Conservation (phyloP, 2,888 invertebrate species). For the Synanthedon myopaeformis region DNA sequence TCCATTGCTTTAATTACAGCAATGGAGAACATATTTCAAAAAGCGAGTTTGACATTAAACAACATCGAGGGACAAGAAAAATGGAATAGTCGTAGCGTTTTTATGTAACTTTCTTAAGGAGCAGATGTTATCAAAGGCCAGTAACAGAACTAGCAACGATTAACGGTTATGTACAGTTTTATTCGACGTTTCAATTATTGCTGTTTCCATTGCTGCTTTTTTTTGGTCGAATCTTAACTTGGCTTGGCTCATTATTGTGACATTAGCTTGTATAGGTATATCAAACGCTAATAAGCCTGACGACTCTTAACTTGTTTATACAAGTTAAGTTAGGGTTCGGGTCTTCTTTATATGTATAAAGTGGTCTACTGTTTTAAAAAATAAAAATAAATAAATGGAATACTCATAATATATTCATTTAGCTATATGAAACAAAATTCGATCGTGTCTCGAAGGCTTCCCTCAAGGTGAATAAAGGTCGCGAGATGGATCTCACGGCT, state of each 20-base stretch:
- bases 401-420: no score
- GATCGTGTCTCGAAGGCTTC: no score
- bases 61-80: constrained; percentile 16
- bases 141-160: constrained; percentile 22
- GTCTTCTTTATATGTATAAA: no score
- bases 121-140: constrained; percentile 56
- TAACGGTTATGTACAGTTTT: constrained; percentile 31
- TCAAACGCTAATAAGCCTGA: neutral
- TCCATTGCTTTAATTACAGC: neutral
- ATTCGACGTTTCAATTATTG: constrained; percentile 45
- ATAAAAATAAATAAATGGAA: no score
- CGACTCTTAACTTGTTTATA: neutral
- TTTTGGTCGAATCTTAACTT: constrained; percentile 11
- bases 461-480: no score
- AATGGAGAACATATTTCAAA: neutral
- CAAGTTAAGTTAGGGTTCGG: no score
- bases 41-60: neutral
- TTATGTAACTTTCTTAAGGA: constrained; percentile 38
- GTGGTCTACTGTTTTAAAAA: no score
- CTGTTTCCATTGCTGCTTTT: constrained; percentile 16
- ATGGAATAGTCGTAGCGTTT: constrained; percentile 23
- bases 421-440: no score
- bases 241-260: neutral
- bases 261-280: neutral
- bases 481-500: no score